Evolutionary conservation across 2,888 invertebrate genomes (phyloP).

Genomic region (Dicycla oo): DNA sequence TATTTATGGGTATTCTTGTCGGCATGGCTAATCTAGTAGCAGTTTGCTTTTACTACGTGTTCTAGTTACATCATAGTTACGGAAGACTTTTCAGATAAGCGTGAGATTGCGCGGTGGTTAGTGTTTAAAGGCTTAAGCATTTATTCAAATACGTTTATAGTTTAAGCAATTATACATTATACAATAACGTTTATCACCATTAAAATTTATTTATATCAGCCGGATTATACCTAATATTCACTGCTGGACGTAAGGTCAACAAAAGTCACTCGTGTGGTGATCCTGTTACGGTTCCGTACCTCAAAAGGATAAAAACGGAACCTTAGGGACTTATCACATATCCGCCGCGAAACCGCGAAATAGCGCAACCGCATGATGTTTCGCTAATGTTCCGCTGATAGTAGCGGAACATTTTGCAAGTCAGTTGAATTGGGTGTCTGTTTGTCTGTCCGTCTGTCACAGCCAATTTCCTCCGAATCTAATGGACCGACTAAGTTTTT

Average conservation of each 20-base stretch:
- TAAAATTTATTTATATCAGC: not conserved
- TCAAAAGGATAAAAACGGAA: too few relatives aligned
- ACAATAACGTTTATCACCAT: conserved; percentile 17
- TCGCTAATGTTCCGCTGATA: too few relatives aligned
- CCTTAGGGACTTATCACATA: too few relatives aligned
- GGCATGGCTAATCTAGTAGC: conserved; percentile 1
- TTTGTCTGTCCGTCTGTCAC: too few relatives aligned
- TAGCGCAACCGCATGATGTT: too few relatives aligned
- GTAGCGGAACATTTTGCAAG: too few relatives aligned
- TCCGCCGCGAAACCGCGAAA: too few relatives aligned
- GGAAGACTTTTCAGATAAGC: conserved; percentile 26
- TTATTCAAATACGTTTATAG: conserved; percentile 13
- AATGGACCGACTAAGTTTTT: too few relatives aligned
- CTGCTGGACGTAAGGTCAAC: not conserved
- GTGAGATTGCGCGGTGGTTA: conserved; percentile 11
- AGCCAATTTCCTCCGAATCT: too few relatives aligned
- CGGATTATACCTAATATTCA: not conserved
- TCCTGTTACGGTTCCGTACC: too few relatives aligned
- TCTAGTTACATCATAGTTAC: conserved; percentile 24
- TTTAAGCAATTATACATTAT: conserved; percentile 1
- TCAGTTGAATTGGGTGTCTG: too few relatives aligned
- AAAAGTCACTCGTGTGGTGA: not conserved
- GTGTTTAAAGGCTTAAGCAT: conserved; percentile 1
- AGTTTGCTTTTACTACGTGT: conserved; percentile 4
- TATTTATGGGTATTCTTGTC: not conserved